Conservation (phyloP, 2,797 vertebrate species). For the Cynopterus sphinx region DNA sequence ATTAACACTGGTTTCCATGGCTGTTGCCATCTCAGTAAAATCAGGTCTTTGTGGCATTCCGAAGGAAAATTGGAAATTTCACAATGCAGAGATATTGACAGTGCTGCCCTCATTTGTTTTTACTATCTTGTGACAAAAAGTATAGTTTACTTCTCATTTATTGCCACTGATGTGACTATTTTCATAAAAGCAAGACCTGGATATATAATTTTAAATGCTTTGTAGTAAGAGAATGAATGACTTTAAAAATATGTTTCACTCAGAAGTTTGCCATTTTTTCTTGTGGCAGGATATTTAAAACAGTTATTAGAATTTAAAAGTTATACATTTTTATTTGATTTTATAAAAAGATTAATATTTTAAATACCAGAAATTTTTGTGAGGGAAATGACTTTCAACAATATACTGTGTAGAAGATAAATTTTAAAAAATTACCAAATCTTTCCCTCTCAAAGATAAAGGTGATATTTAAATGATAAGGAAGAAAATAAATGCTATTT, state of each 20-base stretch:
- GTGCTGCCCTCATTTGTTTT: not conserved
- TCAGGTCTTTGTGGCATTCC: not conserved
- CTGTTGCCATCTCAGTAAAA: not conserved
- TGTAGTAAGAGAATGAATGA: not conserved
- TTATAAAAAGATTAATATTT: constrained; percentile 31
- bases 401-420: not conserved
- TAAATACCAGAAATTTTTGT: constrained; percentile 14
- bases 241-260: constrained; percentile 5
- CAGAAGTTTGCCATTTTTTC: constrained; percentile 10
- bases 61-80: not conserved
- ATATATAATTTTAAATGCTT: not conserved
- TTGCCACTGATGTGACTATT: not conserved
- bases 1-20: not conserved
- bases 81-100: not conserved
- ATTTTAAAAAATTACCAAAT: not conserved
- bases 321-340: not conserved
- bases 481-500: constrained; percentile 5
- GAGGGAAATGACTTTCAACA: constrained; percentile 9
- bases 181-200: not conserved
- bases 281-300: not conserved
- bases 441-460: not conserved
- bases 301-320: constrained; percentile 10
- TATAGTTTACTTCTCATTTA: not conserved
- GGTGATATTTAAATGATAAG: constrained; percentile 32
- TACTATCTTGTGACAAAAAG: not conserved